Percentiles rank a stretch among this genome's conserved stretches.
Evolutionary conservation across 2,113 vertebrate genomes (phyloP).

Genomic region (Salvelinus namaycush): DNA sequence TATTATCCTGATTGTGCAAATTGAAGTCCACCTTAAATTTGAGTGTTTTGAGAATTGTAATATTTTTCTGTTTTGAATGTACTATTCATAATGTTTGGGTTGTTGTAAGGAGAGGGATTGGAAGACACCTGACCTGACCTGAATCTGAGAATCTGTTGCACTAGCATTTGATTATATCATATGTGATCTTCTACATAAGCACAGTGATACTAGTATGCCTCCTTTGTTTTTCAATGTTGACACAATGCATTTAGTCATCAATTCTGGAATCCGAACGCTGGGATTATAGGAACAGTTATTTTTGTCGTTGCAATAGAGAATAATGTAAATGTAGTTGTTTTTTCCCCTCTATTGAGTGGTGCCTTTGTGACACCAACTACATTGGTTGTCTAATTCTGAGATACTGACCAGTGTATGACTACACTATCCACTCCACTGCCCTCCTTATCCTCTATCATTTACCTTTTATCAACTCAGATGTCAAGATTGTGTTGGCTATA

Average conservation of each 20-base stretch:
- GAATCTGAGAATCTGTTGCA: too few relatives aligned
- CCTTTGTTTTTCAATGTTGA: neutral
- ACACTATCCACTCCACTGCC: neutral
- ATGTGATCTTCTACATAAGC: neutral
- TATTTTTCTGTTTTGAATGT: neutral
- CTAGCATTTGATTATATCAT: neutral
- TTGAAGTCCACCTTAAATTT: neutral
- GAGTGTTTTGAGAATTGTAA: neutral
- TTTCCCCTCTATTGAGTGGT: too few relatives aligned
- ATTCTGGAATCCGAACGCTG: neutral
- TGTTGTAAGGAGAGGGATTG: too few relatives aligned
- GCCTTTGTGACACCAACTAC: too few relatives aligned
- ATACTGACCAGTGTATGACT: neutral
- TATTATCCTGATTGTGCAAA: neutral
- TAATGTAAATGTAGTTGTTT: neutral
- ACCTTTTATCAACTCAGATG: neutral
- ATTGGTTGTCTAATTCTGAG: neutral
- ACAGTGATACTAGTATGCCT: neutral
- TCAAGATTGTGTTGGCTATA: constrained; percentile 32
- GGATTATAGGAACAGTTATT: too few relatives aligned
- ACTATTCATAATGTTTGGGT: neutral
- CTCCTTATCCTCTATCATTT: neutral
- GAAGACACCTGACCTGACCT: too few relatives aligned
- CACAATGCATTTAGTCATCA: neutral
- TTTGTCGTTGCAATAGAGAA: neutral